These are phyloP conservation scores for Drosophila kuntzei DNA, from an alignment of 2,888 invertebrate genomes.

Conservation along the genomic window DNA sequence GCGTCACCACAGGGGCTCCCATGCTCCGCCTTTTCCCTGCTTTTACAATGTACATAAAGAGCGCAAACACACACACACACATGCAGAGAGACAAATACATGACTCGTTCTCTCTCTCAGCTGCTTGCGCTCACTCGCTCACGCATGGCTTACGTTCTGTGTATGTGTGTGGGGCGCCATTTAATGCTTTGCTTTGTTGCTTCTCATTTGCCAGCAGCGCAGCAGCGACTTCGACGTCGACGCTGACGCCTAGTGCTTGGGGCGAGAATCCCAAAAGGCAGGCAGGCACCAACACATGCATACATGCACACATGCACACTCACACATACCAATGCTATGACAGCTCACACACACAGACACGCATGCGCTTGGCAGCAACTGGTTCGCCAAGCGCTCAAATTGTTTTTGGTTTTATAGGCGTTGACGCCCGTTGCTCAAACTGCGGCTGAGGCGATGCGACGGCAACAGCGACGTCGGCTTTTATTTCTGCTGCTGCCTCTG, in stretches of 20 bases:
- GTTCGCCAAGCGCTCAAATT: constrained; percentile 65
- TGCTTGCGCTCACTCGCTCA: constrained; percentile 46
- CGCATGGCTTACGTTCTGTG: constrained; percentile 54
- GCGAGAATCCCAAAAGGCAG: constrained; percentile 70
- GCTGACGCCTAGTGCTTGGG: constrained; percentile 39
- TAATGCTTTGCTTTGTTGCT: constrained; percentile 69
- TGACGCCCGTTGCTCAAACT: constrained; percentile 53
- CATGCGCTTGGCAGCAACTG: constrained; percentile 62
- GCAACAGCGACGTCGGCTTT: constrained; percentile 26
- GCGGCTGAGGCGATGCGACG: constrained; percentile 8
- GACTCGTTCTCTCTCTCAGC: constrained; percentile 46
- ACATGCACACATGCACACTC: constrained; percentile 11
- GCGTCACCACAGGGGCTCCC: constrained; percentile 64
- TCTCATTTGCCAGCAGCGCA: constrained; percentile 64
- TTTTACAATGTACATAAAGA: constrained; percentile 49
- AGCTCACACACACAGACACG: constrained; percentile 51
- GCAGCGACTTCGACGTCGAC: constrained; percentile 50
- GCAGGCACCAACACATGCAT: constrained; percentile 49
- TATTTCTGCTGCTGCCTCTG: constrained; percentile 28
- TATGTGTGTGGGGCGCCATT: constrained; percentile 82
- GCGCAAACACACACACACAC: constrained; percentile 17
- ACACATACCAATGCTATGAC: constrained; percentile 2
- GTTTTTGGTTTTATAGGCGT: constrained; percentile 58
- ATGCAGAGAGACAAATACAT: constrained; percentile 22
- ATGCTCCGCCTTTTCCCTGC: constrained; percentile 81